phyloP scores from a whole-genome alignment of 2,113 vertebrate species.

The Tragulus kanchil region DNA sequence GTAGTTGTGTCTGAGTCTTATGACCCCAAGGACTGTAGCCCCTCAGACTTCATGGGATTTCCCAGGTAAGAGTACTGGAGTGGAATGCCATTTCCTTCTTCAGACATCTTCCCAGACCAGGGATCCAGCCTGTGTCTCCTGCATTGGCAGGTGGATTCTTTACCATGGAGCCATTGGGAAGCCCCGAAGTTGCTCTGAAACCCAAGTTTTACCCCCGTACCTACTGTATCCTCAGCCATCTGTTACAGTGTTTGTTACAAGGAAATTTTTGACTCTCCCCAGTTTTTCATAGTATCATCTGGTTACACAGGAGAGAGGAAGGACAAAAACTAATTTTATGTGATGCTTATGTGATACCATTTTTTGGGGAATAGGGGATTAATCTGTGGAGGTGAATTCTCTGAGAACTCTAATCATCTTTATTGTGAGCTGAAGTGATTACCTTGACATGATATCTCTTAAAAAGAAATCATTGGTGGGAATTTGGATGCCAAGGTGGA shows the following conservation, averaged over 20 bases:
- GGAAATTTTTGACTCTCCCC: not conserved
- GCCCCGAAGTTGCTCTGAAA: not conserved
- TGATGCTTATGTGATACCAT: not conserved
- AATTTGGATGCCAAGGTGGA: not conserved
- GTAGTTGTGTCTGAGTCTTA: not conserved
- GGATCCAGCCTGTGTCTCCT: not conserved
- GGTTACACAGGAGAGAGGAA: not conserved
- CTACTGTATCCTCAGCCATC: not conserved
- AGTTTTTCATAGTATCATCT: not conserved
- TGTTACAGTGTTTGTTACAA: slow-evolving; percentile 23
- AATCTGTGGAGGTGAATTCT: slow-evolving; percentile 3
- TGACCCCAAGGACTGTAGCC: not conserved
- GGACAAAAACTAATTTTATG: not conserved
- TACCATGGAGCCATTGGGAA: not conserved
- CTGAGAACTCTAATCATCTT: slow-evolving; percentile 30
- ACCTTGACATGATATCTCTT: not conserved
- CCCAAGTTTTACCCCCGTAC: not conserved
- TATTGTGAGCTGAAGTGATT: slow-evolving; percentile 11
- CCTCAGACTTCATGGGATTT: not conserved
- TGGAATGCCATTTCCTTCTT: not conserved
- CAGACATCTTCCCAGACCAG: not conserved
- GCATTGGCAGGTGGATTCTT: not conserved
- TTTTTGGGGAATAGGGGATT: not conserved
- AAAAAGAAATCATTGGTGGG: not conserved
- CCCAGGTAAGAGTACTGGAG: not conserved